phyloP scores from a whole-genome alignment of 2,888 invertebrate species.

The Busseola fusca region DNA sequence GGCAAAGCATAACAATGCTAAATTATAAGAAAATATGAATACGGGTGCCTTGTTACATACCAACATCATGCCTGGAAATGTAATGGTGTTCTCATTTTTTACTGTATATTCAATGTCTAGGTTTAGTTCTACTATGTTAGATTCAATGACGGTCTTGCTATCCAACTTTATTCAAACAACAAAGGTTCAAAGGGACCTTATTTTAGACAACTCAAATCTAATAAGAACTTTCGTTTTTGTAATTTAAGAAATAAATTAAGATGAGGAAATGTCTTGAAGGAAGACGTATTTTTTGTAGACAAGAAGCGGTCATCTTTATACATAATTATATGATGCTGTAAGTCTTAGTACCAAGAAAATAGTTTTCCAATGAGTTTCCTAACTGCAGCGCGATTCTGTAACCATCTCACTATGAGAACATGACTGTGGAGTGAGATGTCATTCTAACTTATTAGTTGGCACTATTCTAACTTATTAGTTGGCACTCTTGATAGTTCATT shows the following conservation, averaged over 20 bases:
- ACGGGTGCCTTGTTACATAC: constrained; percentile 29
- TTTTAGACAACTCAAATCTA: constrained; percentile 36
- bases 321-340: neutral
- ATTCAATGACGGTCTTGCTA: constrained; percentile 37
- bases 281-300: neutral
- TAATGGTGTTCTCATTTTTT: constrained; percentile 24
- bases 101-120: constrained; percentile 4
- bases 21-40: constrained; percentile 64
- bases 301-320: neutral
- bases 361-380: constrained; percentile 6
- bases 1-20: constrained; percentile 64
- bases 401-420: too few relatives aligned
- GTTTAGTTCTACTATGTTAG: neutral
- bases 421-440: too few relatives aligned
- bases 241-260: constrained; percentile 39
- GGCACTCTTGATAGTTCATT: too few relatives aligned
- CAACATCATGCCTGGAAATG: constrained; percentile 11
- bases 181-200: constrained; percentile 43
- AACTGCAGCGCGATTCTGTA: too few relatives aligned
- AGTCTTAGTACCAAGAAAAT: neutral
- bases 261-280: constrained; percentile 15
- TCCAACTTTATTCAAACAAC: constrained; percentile 14
- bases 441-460: too few relatives aligned
- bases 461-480: too few relatives aligned
- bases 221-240: constrained; percentile 46